Evolutionary conservation across 1,140 invertebrate genomes (phyloP), one percentile per base, ranked within the genome.

Genomic region (Heliothis subflexa): DNA sequence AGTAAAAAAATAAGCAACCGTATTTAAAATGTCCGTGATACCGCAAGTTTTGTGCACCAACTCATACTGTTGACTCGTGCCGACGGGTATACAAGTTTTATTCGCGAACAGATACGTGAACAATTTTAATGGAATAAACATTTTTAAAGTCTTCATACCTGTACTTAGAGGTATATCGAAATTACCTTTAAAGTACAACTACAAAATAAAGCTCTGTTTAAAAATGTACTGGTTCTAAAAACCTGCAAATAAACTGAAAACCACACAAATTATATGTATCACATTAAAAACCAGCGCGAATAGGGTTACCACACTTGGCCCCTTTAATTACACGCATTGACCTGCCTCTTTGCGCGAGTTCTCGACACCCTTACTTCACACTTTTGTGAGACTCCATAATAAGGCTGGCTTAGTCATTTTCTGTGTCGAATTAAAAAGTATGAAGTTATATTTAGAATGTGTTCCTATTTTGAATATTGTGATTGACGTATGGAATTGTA

Each of bases 281-380:
- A 74, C 59, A 74, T 74, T 61, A 61, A 61, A 61, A 74, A 61
- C 16, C 28, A 3, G 12, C 0, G 70, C 71, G 55, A 49, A 55
- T 25, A 72, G n/a, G 45, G 40, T 40, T 11, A n/a, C 33, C 40
- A 18, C 61, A 47, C 61, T 64, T 13, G 71, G 55, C 18, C 33
- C 11, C 71, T 74, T 59, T 74, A 74, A 74, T 74, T 74, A 74
- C 55, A 74, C 71, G 71, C 57, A 74, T 47, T 74, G 71, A 74
- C 55, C 55, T 49, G 55, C 13, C 73, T 50, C 72, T 73, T 62
- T 75, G 57, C 73, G n/a, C 10, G 45, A 28, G 16, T 75, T 62
- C 73, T 75, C 64, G 73, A 75, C 73, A 64, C 73, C 73, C 47
- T 75, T 64, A 61, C 57, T 47, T 50, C 54, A 18, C 73, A 75